Evolutionary conservation across 2,888 invertebrate genomes (phyloP), one percentile per base, ranked within the genome.

Genomic region (Elysia crispata): DNA sequence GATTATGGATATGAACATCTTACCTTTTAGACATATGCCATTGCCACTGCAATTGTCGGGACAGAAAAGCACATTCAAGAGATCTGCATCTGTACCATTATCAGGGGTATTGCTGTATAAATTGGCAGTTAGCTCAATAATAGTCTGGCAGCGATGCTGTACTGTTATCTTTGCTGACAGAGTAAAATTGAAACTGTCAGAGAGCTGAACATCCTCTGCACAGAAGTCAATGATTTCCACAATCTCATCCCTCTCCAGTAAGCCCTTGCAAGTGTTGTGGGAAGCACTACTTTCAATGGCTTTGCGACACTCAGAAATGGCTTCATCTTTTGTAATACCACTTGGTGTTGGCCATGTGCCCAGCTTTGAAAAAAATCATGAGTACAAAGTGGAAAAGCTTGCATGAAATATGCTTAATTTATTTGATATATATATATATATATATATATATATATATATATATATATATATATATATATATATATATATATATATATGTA

Each of bases 121-220:
- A 1, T 77, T 77, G 28, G 86, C 66, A 28, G 85, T 81, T 6
- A 76, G 49, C 67, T 85, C 84, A 25, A 85, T 76, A 1, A 79
- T 72, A 1, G 79, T 81, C 33, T 80, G 49, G 77, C 88, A 88
- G 33, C 75, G 70, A 33, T 84, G 81, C 33, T 82, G 81, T 15
- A 87, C 20, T 25, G 83, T 79, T 13, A 72, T 76, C 30, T 85
- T 49, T n/a, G 87, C 84, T 23, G 85, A 82, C 54, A 49, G 41
- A 6, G 83, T 76, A 86, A 85, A 87, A 11, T 72, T 78, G 15
- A 81, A 30, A 49, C 69, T 67, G 66, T 76, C 18, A n/a, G 33
- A 67, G 76, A 89, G 87, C 85, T 85, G 79, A 6, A 87, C 83
- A 81, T 90, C 90, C 74, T 85, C 84, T 0, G 86, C 81, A 77